phyloP scores from a whole-genome alignment of 2,113 vertebrate species.

The Tupaia chinensis region DNA sequence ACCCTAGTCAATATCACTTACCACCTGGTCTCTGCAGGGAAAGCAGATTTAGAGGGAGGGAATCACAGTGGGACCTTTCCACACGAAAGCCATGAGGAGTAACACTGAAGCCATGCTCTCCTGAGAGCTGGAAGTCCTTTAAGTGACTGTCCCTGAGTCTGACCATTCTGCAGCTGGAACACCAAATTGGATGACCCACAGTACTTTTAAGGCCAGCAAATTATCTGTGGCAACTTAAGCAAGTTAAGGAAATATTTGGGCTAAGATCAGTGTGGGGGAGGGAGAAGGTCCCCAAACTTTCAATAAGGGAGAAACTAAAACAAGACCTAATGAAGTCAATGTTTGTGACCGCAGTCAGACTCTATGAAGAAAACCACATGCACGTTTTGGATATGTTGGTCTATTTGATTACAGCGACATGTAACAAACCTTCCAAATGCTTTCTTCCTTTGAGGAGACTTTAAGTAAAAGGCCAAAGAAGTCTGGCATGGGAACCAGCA shows the following conservation, averaged over 20 bases:
- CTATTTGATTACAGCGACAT: background rate
- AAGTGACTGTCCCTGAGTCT: background rate
- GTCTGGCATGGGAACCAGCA: no score
- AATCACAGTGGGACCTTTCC: background rate
- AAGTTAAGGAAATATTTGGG: slow-evolving; percentile 28
- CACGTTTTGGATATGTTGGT: background rate
- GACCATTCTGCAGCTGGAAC: background rate
- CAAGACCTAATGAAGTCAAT: slow-evolving; percentile 28
- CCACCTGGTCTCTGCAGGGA: background rate
- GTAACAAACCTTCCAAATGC: slow-evolving; percentile 31
- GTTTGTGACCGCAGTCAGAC: slow-evolving; percentile 47
- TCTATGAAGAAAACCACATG: slow-evolving; percentile 55
- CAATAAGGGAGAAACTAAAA: slow-evolving; percentile 22
- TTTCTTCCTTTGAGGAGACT: slow-evolving; percentile 41
- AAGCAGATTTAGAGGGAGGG: background rate
- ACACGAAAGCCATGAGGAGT: background rate
- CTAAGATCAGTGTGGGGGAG: background rate
- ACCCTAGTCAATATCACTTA: background rate
- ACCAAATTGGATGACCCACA: background rate
- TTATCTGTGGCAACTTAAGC: slow-evolving; percentile 40
- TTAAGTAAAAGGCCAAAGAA: slow-evolving; percentile 66
- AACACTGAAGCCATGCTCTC: background rate
- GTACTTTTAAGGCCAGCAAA: slow-evolving; percentile 1
- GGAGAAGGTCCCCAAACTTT: slow-evolving; percentile 27
- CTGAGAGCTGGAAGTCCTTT: background rate